Conservation (phyloP, 2,888 invertebrate genomes). For the Ochropleura plecta region DNA sequence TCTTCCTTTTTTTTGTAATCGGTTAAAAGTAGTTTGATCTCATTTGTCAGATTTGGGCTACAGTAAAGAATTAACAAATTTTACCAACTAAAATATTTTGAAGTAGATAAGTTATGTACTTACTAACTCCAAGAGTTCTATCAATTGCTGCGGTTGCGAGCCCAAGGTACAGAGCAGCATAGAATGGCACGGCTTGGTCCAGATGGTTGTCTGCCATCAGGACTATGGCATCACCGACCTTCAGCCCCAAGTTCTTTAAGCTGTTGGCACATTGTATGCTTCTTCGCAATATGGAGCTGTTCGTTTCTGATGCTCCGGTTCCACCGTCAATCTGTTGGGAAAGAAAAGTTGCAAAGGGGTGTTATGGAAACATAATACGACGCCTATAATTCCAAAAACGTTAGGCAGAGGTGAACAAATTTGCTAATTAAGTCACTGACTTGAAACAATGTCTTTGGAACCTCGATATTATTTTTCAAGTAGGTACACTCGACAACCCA, state of each 20-base stretch:
- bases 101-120: constrained; percentile 15
- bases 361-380: neutral
- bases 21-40: too few species aligned
- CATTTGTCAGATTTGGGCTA: too few species aligned
- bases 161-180: constrained; percentile 84
- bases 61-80: too few species aligned
- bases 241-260: constrained; percentile 77
- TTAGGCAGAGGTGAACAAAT: too few species aligned
- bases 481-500: too few species aligned
- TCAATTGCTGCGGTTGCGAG: constrained; percentile 71
- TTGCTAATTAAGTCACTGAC: too few species aligned
- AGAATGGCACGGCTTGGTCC: constrained; percentile 82
- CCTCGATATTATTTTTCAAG: too few species aligned
- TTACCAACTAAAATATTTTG: neutral
- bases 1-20: too few species aligned
- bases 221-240: constrained; percentile 80
- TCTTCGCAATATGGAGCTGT: constrained; percentile 76
- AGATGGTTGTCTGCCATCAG: constrained; percentile 84
- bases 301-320: constrained; percentile 82
- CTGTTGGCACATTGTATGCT: constrained; percentile 80
- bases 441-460: too few species aligned
- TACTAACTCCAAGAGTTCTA: constrained; percentile 45
- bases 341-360: neutral
- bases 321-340: constrained; percentile 79
- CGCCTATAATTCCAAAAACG: neutral